Base-by-base conservation (phyloP, 2,797 vertebrate species). In the Myripristis murdjan region DNA sequence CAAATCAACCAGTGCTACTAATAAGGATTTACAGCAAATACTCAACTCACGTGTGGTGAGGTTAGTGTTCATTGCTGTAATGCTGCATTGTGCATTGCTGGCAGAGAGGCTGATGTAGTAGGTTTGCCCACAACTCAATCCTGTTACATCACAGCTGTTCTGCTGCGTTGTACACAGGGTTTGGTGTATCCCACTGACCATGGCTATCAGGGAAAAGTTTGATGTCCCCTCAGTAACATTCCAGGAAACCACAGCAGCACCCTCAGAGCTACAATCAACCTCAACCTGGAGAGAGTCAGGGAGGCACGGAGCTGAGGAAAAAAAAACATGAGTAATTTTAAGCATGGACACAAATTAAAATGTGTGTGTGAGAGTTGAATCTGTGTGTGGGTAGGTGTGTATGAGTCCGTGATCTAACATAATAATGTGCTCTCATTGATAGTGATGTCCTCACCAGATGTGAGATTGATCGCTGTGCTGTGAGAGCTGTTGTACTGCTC, bases 251-350 rank as follows among this genome's bases (percentile, higher is more conserved):
- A 70, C 2, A 2, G 90, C 90, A 0, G 72, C 82, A 10, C 79
- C 74, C 0, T 90, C 82, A 12, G 74, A 82, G 56, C 57, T 5
- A 41, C 93, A 94, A 74, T 87, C 73, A 11, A 89, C 66, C 0
- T 70, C 28, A 2, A 74, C 82, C 1, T 59, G 55, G 1, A 93
- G n/a, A 12, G 65, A 47, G 6, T 14, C 28, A 2, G 91, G 91
- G 11, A 83, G 53, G 80, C 94, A 95, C 0, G 93, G 92, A 24
- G 88, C 94, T 95, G 68, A 55, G 49, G 62, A n/a, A n/a, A 24
- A 70, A 18, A 66, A 9, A 12, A 9, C 16, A 26, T 11, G 5
- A 47, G 16, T 28, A 14, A n/a, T 5, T 46, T 35, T 41, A 11
- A 44, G 24, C 15, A 26, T 26, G 8, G 14, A 0, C 5, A 2